phyloP scores from a whole-genome alignment of 2,797 vertebrate species.

The Tympanoctomys barrerae region DNA sequence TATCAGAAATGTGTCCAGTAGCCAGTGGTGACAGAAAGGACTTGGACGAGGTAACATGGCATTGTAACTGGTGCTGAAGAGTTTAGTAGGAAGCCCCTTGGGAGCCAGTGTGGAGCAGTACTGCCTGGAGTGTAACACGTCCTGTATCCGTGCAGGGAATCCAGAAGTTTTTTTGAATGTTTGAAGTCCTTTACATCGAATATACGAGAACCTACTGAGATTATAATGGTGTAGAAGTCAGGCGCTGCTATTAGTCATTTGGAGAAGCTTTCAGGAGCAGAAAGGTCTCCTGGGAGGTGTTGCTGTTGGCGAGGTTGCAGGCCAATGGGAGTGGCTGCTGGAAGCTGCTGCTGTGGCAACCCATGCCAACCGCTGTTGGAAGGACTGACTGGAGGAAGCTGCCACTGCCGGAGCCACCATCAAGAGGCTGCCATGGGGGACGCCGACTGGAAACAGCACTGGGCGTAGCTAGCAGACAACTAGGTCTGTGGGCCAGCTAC shows the following conservation, averaged over 20 bases:
- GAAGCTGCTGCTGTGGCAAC: constrained; percentile 56
- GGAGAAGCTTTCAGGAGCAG: not conserved
- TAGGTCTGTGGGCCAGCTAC: constrained; percentile 36
- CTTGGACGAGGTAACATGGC: not conserved
- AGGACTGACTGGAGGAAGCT: constrained; percentile 20
- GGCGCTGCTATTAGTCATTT: not conserved
- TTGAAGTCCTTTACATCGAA: not conserved
- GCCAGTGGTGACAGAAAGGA: not conserved
- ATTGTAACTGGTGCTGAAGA: not conserved
- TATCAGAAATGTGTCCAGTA: not conserved
- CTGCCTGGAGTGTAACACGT: not conserved
- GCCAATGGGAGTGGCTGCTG: constrained; percentile 2
- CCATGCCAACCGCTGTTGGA: not conserved
- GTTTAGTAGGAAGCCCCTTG: not conserved
- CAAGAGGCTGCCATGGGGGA: not conserved
- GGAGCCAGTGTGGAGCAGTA: not conserved
- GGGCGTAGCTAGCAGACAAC: constrained; percentile 43
- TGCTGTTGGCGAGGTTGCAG: not conserved
- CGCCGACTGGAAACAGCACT: not conserved
- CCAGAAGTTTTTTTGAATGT: not conserved
- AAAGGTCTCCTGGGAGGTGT: not conserved
- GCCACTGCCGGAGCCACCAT: constrained; percentile 27
- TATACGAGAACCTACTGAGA: not conserved
- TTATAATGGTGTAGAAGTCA: not conserved
- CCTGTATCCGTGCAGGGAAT: not conserved